Conservation (phyloP, 35 echinoderm and acorn worm species). For the Lytechinus pictus region DNA sequence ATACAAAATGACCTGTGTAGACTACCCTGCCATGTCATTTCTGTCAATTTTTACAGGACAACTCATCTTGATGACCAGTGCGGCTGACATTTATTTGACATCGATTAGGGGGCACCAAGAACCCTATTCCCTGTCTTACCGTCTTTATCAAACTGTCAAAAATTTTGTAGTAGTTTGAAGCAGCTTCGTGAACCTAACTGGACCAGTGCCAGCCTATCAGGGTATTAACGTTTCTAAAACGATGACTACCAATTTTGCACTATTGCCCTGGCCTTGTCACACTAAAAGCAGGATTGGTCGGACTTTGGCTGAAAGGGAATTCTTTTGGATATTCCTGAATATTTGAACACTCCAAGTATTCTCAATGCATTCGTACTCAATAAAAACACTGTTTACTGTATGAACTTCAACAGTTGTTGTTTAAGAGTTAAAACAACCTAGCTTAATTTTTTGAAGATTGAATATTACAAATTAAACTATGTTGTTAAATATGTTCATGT, state of each 20-base stretch:
- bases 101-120: background rate
- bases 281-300: too few species aligned
- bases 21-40: background rate
- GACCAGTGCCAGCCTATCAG: background rate
- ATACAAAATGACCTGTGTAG: background rate
- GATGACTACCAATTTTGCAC: background rate
- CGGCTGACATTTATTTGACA: background rate
- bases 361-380: background rate
- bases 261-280: too few species aligned
- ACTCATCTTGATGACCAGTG: background rate
- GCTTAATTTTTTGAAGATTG: too few species aligned
- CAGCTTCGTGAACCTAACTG: background rate
- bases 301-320: too few species aligned
- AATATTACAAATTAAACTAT: too few species aligned
- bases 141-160: background rate
- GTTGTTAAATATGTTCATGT: too few species aligned
- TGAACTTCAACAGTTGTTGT: too few species aligned
- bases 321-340: too few species aligned
- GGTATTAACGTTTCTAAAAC: background rate
- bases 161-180: background rate
- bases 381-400: too few species aligned
- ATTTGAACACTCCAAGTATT: background rate
- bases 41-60: background rate
- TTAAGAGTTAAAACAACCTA: too few species aligned
- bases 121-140: background rate